These are phyloP conservation scores for Aphodius granarius DNA, from an alignment of 2,888 invertebrate genomes.

Conservation along the genomic window DNA sequence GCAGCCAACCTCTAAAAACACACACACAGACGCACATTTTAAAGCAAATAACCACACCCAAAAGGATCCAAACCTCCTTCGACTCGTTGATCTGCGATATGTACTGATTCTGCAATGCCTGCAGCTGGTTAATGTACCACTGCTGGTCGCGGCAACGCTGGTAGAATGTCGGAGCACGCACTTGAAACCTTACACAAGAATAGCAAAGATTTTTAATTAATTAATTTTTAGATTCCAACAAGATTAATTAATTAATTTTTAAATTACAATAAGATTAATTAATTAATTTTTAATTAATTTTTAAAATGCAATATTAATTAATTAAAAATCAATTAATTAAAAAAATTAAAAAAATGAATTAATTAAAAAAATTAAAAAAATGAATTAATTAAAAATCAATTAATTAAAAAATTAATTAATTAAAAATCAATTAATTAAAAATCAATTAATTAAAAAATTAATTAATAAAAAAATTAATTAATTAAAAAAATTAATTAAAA, in stretches of 20 bases:
- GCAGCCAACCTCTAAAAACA: constrained; percentile 61
- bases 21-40: constrained; percentile 8
- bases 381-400: neutral
- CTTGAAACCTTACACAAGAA: constrained; percentile 70
- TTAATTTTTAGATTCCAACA: no score
- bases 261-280: no score
- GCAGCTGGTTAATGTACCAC: constrained; percentile 86
- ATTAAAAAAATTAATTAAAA: no score
- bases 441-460: neutral
- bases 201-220: no score
- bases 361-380: neutral
- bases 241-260: no score
- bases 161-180: constrained; percentile 90
- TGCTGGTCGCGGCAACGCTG: constrained; percentile 92
- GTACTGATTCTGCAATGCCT: constrained; percentile 79
- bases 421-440: neutral
- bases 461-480: no score
- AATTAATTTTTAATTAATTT: no score
- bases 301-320: no score
- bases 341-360: no score
- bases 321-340: no score
- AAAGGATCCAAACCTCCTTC: constrained; percentile 64
- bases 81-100: constrained; percentile 81
- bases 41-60: neutral
- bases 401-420: neutral